A percentile compares a stretch with the other conserved stretches of the same genome.
Conservation (phyloP, 2,113 vertebrate genomes). For the Halichoerus grypus region DNA sequence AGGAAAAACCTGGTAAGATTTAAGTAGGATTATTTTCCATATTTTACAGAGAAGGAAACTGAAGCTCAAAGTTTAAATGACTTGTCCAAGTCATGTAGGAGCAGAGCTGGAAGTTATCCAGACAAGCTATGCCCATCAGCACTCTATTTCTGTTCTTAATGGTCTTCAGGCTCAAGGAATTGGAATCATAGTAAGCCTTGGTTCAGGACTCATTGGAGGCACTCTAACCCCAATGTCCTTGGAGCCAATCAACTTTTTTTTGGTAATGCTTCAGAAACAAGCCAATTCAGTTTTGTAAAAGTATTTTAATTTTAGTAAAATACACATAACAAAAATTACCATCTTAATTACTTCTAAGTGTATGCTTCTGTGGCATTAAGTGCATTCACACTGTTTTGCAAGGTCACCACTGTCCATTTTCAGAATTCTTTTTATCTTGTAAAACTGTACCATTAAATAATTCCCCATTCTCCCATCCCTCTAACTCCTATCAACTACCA, state of each 20-base stretch:
- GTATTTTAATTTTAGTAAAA: neutral
- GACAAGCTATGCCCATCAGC: neutral
- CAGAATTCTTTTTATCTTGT: conserved; percentile 8
- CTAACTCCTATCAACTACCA: neutral
- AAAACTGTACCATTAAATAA: conserved; percentile 16
- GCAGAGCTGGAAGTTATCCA: neutral
- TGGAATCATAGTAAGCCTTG: neutral
- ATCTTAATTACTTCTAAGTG: neutral
- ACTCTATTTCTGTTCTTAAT: neutral
- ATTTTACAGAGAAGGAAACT: conserved; percentile 53
- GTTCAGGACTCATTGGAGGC: neutral
- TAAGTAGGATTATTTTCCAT: neutral
- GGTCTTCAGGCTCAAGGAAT: neutral
- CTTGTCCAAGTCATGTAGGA: neutral
- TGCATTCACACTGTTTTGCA: neutral
- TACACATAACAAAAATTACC: neutral
- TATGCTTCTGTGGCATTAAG: neutral
- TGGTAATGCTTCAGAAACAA: conserved; percentile 7
- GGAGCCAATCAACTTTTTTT: neutral
- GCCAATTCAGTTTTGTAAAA: neutral
- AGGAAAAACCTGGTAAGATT: neutral
- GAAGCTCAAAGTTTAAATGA: neutral
- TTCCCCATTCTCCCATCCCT: neutral
- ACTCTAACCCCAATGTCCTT: neutral
- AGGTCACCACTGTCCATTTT: neutral